Conservation (phyloP, 2,113 vertebrate species). For the Phodopus roborovskii region DNA sequence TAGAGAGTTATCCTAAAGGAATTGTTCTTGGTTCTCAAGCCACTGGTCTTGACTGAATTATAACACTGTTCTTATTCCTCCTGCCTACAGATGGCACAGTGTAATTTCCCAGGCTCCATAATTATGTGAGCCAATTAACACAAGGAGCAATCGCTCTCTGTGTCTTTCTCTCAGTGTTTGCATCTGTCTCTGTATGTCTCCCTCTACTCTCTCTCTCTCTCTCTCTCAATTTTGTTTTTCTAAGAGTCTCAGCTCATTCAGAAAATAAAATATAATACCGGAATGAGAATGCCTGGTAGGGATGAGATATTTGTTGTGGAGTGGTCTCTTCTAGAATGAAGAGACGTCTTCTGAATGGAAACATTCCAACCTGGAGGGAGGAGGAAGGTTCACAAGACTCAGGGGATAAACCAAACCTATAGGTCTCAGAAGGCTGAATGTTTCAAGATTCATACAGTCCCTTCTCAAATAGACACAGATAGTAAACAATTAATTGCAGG, state of each 20-base stretch:
- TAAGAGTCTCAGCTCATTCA: not conserved
- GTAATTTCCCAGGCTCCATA: not conserved
- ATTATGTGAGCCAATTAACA: not conserved
- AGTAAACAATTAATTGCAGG: not conserved
- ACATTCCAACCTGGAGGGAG: not conserved
- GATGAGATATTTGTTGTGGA: not conserved
- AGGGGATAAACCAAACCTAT: not conserved
- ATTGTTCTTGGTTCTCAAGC: not conserved
- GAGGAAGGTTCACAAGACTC: not conserved
- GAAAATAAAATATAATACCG: slow-evolving; percentile 19
- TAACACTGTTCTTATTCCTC: not conserved
- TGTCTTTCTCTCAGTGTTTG: not conserved
- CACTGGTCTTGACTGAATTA: not conserved
- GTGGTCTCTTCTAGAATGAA: not conserved
- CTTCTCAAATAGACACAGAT: not conserved
- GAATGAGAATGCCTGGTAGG: not conserved
- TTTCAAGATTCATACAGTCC: not conserved
- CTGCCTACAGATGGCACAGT: not conserved
- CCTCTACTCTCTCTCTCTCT: too few species aligned
- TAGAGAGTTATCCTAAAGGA: not conserved
- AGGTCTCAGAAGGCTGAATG: not conserved
- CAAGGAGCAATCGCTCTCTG: not conserved
- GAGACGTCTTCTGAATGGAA: not conserved
- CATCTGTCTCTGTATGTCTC: too few species aligned
- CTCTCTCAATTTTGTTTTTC: not conserved